Conservation (phyloP, 2,113 vertebrate genomes). For the Apaloderma vittatum region DNA sequence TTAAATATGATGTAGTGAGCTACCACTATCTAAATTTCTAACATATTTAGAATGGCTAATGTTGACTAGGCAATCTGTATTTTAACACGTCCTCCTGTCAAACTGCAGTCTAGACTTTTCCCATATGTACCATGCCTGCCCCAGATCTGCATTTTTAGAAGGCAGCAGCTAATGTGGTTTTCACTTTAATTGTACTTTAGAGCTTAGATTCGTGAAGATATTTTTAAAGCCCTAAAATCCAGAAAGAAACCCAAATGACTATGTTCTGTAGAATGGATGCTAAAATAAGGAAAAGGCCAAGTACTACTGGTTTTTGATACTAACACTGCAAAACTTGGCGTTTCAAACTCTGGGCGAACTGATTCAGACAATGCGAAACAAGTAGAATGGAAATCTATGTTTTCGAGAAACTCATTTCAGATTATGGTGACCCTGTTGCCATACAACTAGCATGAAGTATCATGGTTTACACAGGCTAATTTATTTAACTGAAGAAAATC, state of each 20-base stretch:
- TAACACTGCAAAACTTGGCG: not conserved
- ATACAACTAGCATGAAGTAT: not conserved
- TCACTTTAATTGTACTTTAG: constrained; percentile 7
- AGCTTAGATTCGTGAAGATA: not conserved
- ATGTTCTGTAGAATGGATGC: not conserved
- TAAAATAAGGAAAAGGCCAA: not conserved
- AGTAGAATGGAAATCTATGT: not conserved
- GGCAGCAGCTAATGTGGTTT: not conserved
- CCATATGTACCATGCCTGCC: not conserved
- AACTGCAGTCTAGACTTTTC: constrained; percentile 7
- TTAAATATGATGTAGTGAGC: not conserved
- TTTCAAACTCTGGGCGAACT: not conserved
- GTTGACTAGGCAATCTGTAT: not conserved
- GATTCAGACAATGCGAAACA: not conserved
- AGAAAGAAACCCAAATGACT: not conserved
- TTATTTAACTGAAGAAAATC: not conserved
- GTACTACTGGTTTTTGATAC: not conserved
- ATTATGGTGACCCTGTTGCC: not conserved
- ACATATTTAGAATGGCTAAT: not conserved
- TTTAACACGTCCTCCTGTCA: not conserved
- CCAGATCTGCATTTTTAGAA: constrained; percentile 1
- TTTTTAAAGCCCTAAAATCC: not conserved
- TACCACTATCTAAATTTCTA: not conserved
- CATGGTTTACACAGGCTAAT: not conserved
- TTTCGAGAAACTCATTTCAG: not conserved